Base-by-base conservation (phyloP, 1,140 invertebrate genomes). In the Drosophila mauritiana region DNA sequence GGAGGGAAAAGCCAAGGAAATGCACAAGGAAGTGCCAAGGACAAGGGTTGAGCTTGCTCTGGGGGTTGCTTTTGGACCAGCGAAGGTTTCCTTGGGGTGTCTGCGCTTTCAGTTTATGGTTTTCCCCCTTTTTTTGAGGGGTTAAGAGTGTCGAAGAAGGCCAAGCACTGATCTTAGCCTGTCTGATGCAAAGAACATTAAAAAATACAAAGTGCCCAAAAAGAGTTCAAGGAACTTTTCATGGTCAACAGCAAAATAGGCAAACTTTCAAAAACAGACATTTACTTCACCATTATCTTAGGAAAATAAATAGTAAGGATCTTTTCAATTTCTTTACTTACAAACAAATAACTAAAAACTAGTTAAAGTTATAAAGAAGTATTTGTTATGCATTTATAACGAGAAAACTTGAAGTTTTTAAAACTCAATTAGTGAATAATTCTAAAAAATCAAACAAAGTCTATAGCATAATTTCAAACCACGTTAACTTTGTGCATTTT, bases 31-130 rank as follows among this genome's bases (percentile, higher is more conserved):
- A 81, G 49, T 48, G 20, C 53, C 79, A 83, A 83, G 80, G 76
- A 89, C 84, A 88, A 72, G 84, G 84, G 84, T 89, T 89, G 84
- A 89, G 80, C 58, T 58, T 43, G 25, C 57, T 42, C 45, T 77
- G 73, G 74, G 74, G 74, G 74, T 56, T 78, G 64, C 73, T 75
- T 53, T 49, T 10, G 48, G 20, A 37, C 4, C 36, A 20, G 39
- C 70, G 34, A 76, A 67, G 72, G 59, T 58, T 31, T 8, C 20
- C 42, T 74, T 73, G 70, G 58, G 70, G 57, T 74, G 68, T 45
- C 40, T 46, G 45, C 15, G 36, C 36, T 36, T 20, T 56, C 6
- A 42, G 25, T 43, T 40, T 69, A 11, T 34, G 36, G n/a, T 12
- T 43, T 34, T 68, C 45, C 4, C 46, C 46, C 8, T 56, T 31